Evolutionary conservation across 1,140 invertebrate genomes (phyloP).

Genomic region (Drosophila subobscura): DNA sequence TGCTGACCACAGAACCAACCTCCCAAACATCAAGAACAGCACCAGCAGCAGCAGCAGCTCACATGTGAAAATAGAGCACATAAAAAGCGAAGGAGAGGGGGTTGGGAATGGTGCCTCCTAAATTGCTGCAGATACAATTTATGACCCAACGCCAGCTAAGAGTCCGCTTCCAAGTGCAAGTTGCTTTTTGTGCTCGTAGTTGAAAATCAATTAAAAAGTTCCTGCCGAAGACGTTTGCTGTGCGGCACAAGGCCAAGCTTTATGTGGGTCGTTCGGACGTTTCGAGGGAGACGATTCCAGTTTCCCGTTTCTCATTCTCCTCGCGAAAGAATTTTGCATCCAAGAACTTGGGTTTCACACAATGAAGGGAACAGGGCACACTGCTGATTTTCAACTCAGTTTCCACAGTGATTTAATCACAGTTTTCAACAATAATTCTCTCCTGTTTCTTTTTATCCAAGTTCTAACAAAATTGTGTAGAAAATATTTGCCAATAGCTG

Average conservation of each 20-base stretch:
- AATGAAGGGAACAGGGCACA: constrained; percentile 19
- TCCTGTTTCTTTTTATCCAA: constrained; percentile 16
- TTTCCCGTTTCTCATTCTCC: too few relatives aligned
- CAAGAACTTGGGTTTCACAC: constrained; percentile 34
- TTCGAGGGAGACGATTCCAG: background rate
- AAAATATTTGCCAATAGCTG: background rate
- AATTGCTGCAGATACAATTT: constrained; percentile 80
- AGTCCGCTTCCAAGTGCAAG: constrained; percentile 47
- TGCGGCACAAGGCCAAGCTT: constrained; percentile 43
- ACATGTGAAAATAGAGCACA: constrained; percentile 67
- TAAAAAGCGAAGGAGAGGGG: constrained; percentile 46
- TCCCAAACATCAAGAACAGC: constrained; percentile 47
- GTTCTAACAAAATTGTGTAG: too few relatives aligned
- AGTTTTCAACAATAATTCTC: constrained; percentile 7
- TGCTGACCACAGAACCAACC: constrained; percentile 52
- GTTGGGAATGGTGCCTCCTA: constrained; percentile 48
- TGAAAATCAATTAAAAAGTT: constrained; percentile 80
- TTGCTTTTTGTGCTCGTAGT: constrained; percentile 43
- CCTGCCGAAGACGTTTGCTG: constrained; percentile 63
- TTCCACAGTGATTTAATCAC: constrained; percentile 3
- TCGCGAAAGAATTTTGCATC: constrained; percentile 25
- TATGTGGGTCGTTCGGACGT: constrained; percentile 25
- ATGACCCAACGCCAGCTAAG: constrained; percentile 67
- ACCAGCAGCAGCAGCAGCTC: constrained; percentile 6
- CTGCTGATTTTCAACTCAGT: constrained; percentile 21